Conservation (phyloP, 2,113 vertebrate genomes). For the Chlorocebus sabaeus region DNA sequence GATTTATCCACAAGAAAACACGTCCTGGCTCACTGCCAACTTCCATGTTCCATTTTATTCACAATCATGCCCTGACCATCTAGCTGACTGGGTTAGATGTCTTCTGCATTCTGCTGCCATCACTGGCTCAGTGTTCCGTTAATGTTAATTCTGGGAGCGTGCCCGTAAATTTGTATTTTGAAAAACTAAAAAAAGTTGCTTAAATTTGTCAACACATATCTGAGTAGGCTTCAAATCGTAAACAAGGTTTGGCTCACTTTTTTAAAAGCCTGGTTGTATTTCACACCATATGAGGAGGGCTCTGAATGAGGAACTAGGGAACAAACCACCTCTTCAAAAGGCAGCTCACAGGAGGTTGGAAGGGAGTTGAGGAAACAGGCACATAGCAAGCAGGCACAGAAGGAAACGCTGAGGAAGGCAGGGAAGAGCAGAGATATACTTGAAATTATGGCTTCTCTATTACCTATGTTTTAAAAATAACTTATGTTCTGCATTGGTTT, state of each 20-base stretch:
- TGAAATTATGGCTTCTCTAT: neutral
- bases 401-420: neutral
- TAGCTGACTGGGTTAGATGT: neutral
- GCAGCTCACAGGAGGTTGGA: neutral
- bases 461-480: neutral
- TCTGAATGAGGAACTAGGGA: neutral
- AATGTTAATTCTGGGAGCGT: neutral
- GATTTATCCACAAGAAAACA: neutral
- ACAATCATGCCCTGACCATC: neutral
- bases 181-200: neutral
- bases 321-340: neutral
- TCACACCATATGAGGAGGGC: neutral
- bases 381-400: neutral
- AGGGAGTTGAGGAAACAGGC: neutral
- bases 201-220: conserved; percentile 43
- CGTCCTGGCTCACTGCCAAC: neutral
- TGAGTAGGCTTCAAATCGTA: conserved; percentile 38
- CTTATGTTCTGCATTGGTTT: neutral
- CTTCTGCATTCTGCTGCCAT: neutral
- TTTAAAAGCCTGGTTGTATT: conserved; percentile 26
- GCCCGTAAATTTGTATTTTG: neutral
- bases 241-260: neutral
- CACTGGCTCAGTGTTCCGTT: neutral
- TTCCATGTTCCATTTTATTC: neutral
- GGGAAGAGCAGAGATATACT: neutral